These are phyloP conservation scores for Aleiodes leptofemur DNA, from an alignment of 2,888 invertebrate genomes.

Conservation along the genomic window DNA sequence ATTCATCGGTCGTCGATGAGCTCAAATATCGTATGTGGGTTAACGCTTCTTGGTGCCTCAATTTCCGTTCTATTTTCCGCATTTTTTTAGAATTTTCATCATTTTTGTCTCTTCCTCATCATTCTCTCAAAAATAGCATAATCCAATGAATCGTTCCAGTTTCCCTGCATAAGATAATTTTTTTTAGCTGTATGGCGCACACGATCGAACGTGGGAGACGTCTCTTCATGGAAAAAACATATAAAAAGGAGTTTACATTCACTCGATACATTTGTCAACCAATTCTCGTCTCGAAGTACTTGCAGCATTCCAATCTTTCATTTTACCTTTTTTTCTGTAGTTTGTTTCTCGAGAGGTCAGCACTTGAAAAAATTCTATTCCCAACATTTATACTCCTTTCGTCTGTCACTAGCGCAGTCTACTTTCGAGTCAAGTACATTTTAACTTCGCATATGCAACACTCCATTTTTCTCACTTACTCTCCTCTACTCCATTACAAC, in stretches of 20 bases:
- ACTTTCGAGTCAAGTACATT: conserved; percentile 29
- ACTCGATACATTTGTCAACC: conserved; percentile 25
- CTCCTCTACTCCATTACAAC: background rate
- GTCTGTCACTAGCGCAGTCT: conserved; percentile 25
- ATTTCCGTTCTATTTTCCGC: background rate
- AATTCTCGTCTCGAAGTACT: background rate
- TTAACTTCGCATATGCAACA: conserved; percentile 24
- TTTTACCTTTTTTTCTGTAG: background rate
- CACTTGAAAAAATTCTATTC: conserved; percentile 30
- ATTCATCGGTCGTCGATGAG: conserved; percentile 22
- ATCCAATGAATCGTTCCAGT: too few species aligned
- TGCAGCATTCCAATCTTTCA: conserved; percentile 5
- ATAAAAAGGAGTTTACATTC: conserved; percentile 5
- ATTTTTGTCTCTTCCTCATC: background rate
- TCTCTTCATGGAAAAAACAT: conserved; percentile 1
- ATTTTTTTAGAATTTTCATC: background rate
- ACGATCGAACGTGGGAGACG: conserved; percentile 23
- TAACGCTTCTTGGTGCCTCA: conserved; percentile 8
- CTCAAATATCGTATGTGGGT: conserved; percentile 22
- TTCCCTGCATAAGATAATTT: too few species aligned
- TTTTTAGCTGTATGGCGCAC: conserved; percentile 15
- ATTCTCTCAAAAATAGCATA: too few species aligned
- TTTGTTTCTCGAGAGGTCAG: conserved; percentile 7
- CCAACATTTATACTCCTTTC: conserved; percentile 28
- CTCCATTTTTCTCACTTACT: too few species aligned